Evolutionary conservation across 1,140 invertebrate genomes (phyloP), one percentile per base, ranked within the genome.

Genomic region (Sycophaga agraensis): DNA sequence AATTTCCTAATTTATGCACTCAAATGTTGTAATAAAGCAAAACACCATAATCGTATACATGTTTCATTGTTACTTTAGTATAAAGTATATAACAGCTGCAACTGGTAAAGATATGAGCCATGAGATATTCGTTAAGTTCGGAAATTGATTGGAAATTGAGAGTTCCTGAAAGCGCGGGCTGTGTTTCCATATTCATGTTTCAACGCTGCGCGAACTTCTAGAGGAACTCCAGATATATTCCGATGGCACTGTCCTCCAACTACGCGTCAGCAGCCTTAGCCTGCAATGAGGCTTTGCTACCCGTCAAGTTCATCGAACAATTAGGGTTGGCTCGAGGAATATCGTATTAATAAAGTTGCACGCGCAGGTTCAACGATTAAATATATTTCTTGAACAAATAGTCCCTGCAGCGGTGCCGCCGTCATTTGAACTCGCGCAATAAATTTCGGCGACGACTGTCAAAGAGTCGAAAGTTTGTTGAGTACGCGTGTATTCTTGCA

Each of bases 171-270:
- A n/a, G n/a, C n/a, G n/a, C n/a, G n/a, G n/a, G n/a, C 40, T 17
- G 17, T 34, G 63, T 72, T 68, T 71, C 63, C 66, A 72, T 71
- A 71, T 70, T 71, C 65, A 70, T 70, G 68, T 39, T 55, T 43
- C 58, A 24, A 28, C 14, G 26, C 56, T 28, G 14, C 35, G 40
- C 9, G 31, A 60, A 60, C 40, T 60, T 53, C 49, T 37, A n/a
- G n/a, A n/a, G n/a, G n/a, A n/a, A n/a, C 40, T 46, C 19, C 46
- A 40, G 40, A 40, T n/a, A 34, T 24, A 14, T 28, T n/a, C 21
- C 42, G n/a, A 26, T 21, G 21, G 37, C 31, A 26, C 19, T 21
- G 39, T 48, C 55, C n/a, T 17, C n/a, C 31, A 34, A 34, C 46
- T 26, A 26, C 4, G n/a, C 17, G 24, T 17, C 24, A 26, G 16